Evolutionary conservation across 2,888 invertebrate genomes (phyloP), one percentile per base, ranked within the genome.

Genomic region (Acronicta psi): DNA sequence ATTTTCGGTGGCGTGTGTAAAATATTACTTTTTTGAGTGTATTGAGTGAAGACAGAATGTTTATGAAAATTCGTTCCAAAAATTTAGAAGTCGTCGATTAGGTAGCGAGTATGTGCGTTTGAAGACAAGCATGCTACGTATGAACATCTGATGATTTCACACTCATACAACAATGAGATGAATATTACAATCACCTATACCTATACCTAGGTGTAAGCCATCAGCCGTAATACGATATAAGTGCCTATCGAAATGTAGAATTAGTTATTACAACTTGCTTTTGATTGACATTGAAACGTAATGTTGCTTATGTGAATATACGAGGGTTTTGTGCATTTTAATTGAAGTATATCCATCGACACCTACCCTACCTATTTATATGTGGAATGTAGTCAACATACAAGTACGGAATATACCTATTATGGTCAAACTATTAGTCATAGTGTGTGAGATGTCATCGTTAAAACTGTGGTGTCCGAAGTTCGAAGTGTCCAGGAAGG

Each of bases 401-500:
- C 31, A 51, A 23, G 37, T 59, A 41, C 40, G 17, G 57, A 49
- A 37, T 49, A 52, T 56, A 5, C 5, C 2, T 20, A 47, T 54
- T 51, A 56, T 34, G 58, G 44, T 40, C 46, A 60, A n/a, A n/a
- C n/a, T 65, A 79, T 82, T 75, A 69, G 54, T 75, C 57, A 56
- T 55, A 40, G 45, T 55, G 57, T 59, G 55, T 65, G 80, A 66
- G 69, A 65, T 71, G 86, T 85, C 83, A 88, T 85, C 85, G 83
- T 82, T 83, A 76, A 83, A 82, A 81, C 31, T 71, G 80, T 81
- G 80, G 68, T 73, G 77, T 65, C 79, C 73, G 75, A 79, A 70
- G 73, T 75, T 79, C 72, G 74, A 78, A 69, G 73, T 75, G 79
- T 80, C 80, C 83, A 84, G 83, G 86, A 86, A 84, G 89, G 85